phyloP scores from a whole-genome alignment of 2,113 vertebrate genomes.

The Nipponia nippon region DNA sequence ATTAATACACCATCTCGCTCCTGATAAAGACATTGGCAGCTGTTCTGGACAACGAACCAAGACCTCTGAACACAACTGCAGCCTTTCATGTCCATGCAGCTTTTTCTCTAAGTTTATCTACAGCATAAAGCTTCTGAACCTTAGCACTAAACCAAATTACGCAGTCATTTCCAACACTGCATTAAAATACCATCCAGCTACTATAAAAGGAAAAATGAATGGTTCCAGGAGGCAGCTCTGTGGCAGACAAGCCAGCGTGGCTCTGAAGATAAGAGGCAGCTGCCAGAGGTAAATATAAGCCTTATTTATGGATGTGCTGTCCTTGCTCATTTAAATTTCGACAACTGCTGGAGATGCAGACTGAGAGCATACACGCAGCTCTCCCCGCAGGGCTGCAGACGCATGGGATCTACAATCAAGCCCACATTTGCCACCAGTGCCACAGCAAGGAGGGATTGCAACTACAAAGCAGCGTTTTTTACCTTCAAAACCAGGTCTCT shows the following conservation, averaged over 20 bases:
- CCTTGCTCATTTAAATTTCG: not conserved
- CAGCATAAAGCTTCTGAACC: not conserved
- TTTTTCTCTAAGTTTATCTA: not conserved
- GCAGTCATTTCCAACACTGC: not conserved
- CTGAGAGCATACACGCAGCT: accelerated
- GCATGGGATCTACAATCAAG: not conserved
- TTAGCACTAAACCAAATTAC: accelerated
- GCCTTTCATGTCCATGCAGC: not conserved
- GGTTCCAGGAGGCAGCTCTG: conserved; percentile 6
- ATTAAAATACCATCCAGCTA: conserved; percentile 34
- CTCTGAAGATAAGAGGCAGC: conserved; percentile 48
- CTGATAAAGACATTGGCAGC: not conserved
- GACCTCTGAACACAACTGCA: not conserved
- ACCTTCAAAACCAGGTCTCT: not conserved
- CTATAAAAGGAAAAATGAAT: conserved; percentile 30
- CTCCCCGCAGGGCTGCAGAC: not conserved
- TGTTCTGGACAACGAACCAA: not conserved
- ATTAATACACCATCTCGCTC: not conserved
- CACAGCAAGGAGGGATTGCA: not conserved
- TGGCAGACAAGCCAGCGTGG: not conserved
- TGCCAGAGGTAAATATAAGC: conserved; percentile 6
- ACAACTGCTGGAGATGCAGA: not conserved
- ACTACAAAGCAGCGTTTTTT: not conserved
- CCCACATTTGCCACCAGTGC: accelerated
- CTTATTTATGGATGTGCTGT: not conserved